Evolutionary conservation across 2,113 vertebrate genomes (phyloP).

Genomic region (Meriones unguiculatus): DNA sequence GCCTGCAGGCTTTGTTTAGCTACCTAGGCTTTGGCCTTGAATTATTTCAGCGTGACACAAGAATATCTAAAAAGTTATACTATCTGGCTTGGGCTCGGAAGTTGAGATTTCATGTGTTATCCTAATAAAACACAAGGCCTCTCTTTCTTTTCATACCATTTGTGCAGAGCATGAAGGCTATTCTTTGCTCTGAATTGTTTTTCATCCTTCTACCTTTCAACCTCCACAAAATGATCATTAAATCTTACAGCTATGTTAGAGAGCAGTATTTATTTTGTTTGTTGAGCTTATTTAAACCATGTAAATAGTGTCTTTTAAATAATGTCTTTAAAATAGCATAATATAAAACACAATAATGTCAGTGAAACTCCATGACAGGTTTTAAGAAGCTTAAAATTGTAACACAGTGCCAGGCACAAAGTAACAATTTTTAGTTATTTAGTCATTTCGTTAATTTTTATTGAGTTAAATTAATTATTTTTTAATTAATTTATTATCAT

Average conservation of each 20-base stretch:
- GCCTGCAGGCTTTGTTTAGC: conserved; percentile 42
- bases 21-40: background rate
- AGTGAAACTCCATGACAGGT: background rate
- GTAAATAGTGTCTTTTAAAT: background rate
- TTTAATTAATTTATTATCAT: background rate
- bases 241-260: background rate
- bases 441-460: too few relatives aligned
- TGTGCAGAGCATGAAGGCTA: conserved; percentile 12
- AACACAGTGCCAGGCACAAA: background rate
- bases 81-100: conserved; percentile 44
- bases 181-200: conserved; percentile 6
- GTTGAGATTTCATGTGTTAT: conserved; percentile 40
- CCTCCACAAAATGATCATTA: conserved; percentile 56
- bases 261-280: background rate
- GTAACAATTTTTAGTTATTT: background rate
- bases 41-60: conserved; percentile 33
- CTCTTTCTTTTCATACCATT: conserved; percentile 1
- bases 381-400: background rate
- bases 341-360: conserved; percentile 13
- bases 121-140: conserved; percentile 50
- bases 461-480: background rate
- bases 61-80: conserved; percentile 40
- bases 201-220: conserved; percentile 50
- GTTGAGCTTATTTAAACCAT: background rate
- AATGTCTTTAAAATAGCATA: conserved; percentile 6